A percentile compares a stretch with the other conserved stretches of the same genome.
Evolutionary conservation across 2,888 invertebrate species (phyloP).

Genomic region (Cryptocephalus moraei): DNA sequence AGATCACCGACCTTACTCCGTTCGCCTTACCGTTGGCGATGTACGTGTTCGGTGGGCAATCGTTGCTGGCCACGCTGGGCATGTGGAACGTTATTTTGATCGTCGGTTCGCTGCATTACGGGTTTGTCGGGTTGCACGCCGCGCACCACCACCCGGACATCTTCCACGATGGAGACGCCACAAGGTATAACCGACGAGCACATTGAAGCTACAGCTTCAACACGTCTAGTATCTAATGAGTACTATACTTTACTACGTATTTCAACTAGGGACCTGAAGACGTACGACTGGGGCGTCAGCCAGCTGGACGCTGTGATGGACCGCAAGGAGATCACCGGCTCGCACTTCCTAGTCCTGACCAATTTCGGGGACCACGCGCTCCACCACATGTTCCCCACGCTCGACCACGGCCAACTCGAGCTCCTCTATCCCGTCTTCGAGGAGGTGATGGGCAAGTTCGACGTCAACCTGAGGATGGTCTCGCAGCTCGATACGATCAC

Average conservation of each 20-base stretch:
- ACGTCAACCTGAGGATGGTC: slow-evolving; percentile 39
- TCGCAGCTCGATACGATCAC: slow-evolving; percentile 51
- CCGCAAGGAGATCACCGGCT: slow-evolving; percentile 55
- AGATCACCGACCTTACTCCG: slow-evolving; percentile 33
- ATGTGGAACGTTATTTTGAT: slow-evolving; percentile 55
- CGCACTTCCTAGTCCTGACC: slow-evolving; percentile 57
- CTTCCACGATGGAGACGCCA: slow-evolving; percentile 68
- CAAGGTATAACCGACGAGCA: no score
- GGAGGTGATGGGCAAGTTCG: slow-evolving; percentile 53
- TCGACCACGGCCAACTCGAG: slow-evolving; percentile 66
- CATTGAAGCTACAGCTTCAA: no score
- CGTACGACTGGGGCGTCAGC: slow-evolving; percentile 66
- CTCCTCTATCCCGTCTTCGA: slow-evolving; percentile 54
- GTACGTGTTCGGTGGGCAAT: slow-evolving; percentile 32
- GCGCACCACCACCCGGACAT: slow-evolving; percentile 74
- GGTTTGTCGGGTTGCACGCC: slow-evolving; percentile 56
- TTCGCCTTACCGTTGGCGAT: slow-evolving; percentile 38
- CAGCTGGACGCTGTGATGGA: slow-evolving; percentile 69
- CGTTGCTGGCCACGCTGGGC: slow-evolving; percentile 32
- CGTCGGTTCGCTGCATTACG: slow-evolving; percentile 51
- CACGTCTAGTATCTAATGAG: no score
- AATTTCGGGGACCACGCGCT: slow-evolving; percentile 71
- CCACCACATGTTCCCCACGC: slow-evolving; percentile 73
- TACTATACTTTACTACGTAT: no score
- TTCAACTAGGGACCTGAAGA: slow-evolving; percentile 19